phyloP scores from a whole-genome alignment of 2,797 vertebrate species.

The Siniperca scherzeri region DNA sequence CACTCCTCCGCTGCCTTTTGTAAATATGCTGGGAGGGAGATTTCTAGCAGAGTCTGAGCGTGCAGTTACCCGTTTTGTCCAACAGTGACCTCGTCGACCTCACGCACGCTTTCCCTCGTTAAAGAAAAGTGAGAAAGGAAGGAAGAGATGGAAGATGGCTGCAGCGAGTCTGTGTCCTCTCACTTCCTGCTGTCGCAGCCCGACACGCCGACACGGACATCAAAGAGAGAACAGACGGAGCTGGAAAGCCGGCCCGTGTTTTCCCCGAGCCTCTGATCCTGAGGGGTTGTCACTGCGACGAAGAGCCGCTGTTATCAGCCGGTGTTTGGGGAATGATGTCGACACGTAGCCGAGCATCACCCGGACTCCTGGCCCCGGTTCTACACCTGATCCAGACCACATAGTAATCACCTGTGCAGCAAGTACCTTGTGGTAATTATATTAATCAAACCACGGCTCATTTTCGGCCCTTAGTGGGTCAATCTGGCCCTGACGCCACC shows the following conservation, averaged over 20 bases:
- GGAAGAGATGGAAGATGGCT: conserved; percentile 43
- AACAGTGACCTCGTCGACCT: conserved; percentile 32
- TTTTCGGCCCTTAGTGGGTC: no score
- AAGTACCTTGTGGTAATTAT: no score
- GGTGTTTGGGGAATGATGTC: neutral
- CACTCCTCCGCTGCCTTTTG: no score
- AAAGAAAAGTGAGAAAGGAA: conserved; percentile 66
- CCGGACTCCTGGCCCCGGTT: no score
- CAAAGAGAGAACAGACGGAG: conserved; percentile 30
- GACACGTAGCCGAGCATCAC: no score
- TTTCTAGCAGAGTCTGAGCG: no score
- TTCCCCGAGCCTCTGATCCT: neutral
- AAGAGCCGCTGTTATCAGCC: neutral
- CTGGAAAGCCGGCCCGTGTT: neutral
- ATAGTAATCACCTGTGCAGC: no score
- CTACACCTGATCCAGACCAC: no score
- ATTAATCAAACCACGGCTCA: no score
- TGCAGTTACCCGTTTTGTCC: neutral
- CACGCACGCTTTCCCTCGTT: neutral
- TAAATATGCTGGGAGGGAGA: neutral
- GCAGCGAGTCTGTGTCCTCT: conserved; percentile 24
- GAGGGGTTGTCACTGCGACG: neutral
- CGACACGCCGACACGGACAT: neutral
- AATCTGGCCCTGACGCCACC: no score
- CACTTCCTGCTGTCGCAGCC: conserved; percentile 51